phyloP scores from a whole-genome alignment of 2,797 vertebrate genomes.

The Malacoraja senta region DNA sequence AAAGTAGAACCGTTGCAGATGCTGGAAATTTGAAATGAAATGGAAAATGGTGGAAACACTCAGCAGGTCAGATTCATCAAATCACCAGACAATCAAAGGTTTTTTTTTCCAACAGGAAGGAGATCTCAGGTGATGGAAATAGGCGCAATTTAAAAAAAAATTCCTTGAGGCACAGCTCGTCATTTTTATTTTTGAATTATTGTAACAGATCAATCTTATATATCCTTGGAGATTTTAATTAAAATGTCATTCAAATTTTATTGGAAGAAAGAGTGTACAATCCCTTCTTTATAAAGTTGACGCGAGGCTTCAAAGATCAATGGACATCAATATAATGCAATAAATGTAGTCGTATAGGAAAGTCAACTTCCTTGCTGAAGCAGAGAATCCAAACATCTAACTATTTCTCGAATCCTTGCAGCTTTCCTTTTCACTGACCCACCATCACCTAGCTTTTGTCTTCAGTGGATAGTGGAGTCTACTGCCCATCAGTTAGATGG shows the following conservation, averaged over 20 bases:
- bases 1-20: too few relatives aligned
- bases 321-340: not conserved
- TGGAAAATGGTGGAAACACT: too few relatives aligned
- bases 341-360: not conserved
- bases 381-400: not conserved
- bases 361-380: not conserved
- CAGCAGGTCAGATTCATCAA: too few relatives aligned
- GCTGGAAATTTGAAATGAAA: too few relatives aligned
- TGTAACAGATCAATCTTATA: not conserved
- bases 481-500: not conserved
- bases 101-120: not conserved
- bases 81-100: not conserved
- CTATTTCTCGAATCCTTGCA: not conserved
- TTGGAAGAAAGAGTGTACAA: not conserved
- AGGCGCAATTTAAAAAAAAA: not conserved
- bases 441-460: not conserved
- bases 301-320: not conserved
- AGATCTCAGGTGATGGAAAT: not conserved
- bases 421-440: not conserved
- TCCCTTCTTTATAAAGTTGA: conserved; percentile 14
- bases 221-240: not conserved
- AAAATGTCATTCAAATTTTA: not conserved
- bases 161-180: not conserved
- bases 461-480: not conserved
- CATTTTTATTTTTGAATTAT: not conserved